Base-by-base conservation (phyloP, 2,888 invertebrate species). In the Sisyra terminalis region DNA sequence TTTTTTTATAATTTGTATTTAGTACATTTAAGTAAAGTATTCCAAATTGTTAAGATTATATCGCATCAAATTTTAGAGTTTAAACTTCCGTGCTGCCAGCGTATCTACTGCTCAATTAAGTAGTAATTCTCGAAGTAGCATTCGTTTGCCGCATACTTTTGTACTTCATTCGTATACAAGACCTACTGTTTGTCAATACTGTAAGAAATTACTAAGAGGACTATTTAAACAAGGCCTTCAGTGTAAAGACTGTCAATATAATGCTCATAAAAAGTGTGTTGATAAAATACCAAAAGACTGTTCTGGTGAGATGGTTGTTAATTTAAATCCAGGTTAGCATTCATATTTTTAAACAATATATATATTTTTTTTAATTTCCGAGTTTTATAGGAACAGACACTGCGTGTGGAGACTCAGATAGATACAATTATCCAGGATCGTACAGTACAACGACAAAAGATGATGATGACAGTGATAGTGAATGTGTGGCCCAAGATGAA, bases 201-300 rank as follows among this genome's bases (percentile, higher is more conserved):
- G 97, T 70, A 90, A 92, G 66, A 92, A 92, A 66, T 73, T 98
- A 53, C 73, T 98, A 48, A 84, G 86, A 50, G 97, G 97, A 0
- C 69, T 97, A 40, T 93, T 96, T 67, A 89, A 88, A 59, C 96
- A 97, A 67, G 97, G 97, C 44, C 66, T 93, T 52, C 97, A 97
- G 64, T 98, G 98, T 64, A 82, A 85, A 63, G 97, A 96, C 69
- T 94, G 94, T 64, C 89, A 89, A 60, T 92, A 88, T 66, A 94
- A 94, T 67, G 86, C 86, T 47, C 94, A 96, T 64, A 84, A 92
- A 61, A 94, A 93, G 63, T 94, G 94, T 57, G 71, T 87, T 55
- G 86, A 87, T 29, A 78, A 78, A 64, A 80, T 89, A 57, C 88
- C 90, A 29, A 87, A 84, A 65, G 88, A 90, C 65, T 92, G 92